Conservation (phyloP, 2,888 invertebrate species). For the Hedya salicella region DNA sequence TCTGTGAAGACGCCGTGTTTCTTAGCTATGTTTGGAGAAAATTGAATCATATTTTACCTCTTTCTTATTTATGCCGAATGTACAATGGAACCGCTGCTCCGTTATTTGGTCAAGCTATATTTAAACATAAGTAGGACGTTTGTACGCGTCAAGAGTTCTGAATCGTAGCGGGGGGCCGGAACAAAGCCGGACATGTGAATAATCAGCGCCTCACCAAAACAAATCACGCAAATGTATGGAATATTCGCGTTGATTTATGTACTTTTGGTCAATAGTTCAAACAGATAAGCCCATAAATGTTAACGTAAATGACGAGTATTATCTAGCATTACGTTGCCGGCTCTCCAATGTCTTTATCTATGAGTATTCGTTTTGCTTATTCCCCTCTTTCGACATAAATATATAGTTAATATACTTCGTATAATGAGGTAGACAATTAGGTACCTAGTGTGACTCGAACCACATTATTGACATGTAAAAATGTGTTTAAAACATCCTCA, state of each 20-base stretch:
- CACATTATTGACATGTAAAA: too few species aligned
- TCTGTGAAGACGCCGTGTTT: too few species aligned
- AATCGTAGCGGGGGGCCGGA: constrained; percentile 4
- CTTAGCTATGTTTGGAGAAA: too few species aligned
- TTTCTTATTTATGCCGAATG: background rate
- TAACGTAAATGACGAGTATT: background rate
- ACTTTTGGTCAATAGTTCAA: background rate
- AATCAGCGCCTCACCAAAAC: constrained; percentile 19
- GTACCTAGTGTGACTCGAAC: too few species aligned
- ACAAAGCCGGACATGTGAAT: constrained; percentile 10
- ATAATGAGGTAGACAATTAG: too few species aligned
- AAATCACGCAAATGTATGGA: constrained; percentile 18
- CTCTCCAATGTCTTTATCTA: background rate
- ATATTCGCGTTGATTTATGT: background rate
- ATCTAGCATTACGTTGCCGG: background rate
- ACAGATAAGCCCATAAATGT: background rate
- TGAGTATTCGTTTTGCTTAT: background rate
- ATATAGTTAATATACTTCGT: too few species aligned
- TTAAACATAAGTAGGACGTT: background rate
- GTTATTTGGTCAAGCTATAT: background rate
- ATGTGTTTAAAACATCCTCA: too few species aligned
- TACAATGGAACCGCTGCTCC: background rate
- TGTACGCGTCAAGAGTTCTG: constrained; percentile 1
- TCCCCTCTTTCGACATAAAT: background rate
- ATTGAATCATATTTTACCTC: too few species aligned